Conservation (phyloP, 2,888 invertebrate genomes). For the Maniola hyperantus region DNA sequence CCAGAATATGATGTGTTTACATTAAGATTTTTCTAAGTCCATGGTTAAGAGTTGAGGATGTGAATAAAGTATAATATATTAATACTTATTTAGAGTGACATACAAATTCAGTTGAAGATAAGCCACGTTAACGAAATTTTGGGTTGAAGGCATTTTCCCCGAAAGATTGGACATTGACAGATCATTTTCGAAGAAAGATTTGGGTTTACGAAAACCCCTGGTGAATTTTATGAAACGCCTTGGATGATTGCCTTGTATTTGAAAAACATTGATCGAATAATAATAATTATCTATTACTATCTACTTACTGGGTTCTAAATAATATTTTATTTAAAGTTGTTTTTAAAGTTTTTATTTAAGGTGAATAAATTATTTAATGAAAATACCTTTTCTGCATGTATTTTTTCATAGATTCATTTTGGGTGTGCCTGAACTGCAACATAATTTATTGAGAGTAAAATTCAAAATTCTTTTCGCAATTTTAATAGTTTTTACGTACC, state of each 20-base stretch:
- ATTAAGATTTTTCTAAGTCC: too few relatives aligned
- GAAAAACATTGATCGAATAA: neutral
- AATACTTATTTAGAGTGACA: neutral
- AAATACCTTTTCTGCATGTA: neutral
- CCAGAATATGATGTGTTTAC: too few relatives aligned
- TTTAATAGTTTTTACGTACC: neutral
- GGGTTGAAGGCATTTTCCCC: neutral
- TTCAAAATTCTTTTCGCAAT: neutral
- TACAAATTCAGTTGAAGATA: neutral
- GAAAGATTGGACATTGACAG: conserved; percentile 7
- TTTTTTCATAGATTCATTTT: neutral
- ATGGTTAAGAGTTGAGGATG: too few relatives aligned
- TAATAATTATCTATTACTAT: neutral
- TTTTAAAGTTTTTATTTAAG: too few relatives aligned
- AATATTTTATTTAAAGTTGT: neutral
- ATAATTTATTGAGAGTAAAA: neutral
- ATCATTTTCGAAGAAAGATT: neutral
- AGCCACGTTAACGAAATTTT: neutral
- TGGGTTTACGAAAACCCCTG: conserved; percentile 8
- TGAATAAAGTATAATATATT: neutral
- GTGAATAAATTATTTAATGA: neutral
- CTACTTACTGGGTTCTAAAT: neutral
- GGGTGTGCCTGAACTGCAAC: neutral
- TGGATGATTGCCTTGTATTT: neutral
- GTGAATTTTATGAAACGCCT: neutral